phyloP scores from a whole-genome alignment of 1,140 invertebrate genomes.

The Zophobas morio region DNA sequence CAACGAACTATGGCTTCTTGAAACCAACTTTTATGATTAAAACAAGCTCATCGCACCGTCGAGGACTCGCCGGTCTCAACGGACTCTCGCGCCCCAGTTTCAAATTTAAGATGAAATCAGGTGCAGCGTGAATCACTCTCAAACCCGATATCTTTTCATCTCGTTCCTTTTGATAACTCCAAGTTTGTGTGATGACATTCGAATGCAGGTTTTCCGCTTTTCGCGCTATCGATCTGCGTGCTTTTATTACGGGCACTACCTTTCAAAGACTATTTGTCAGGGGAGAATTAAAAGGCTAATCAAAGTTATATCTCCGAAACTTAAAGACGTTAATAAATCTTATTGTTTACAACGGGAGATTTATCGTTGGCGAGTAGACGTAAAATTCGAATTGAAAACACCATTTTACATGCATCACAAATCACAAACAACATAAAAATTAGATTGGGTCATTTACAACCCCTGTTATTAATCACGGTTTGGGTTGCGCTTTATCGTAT shows the following conservation, averaged over 20 bases:
- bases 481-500: neutral
- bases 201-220: constrained; percentile 26
- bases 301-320: neutral
- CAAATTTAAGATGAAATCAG: neutral
- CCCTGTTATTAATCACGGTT: neutral
- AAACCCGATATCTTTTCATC: constrained; percentile 17
- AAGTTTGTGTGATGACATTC: constrained; percentile 29
- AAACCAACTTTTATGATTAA: neutral
- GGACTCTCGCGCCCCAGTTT: too few species aligned
- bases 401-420: neutral
- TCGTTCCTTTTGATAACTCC: neutral
- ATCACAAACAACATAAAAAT: constrained; percentile 12
- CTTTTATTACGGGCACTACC: neutral
- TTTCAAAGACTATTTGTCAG: constrained; percentile 15
- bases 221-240: constrained; percentile 13
- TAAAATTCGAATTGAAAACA: neutral
- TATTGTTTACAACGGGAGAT: neutral
- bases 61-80: too few species aligned
- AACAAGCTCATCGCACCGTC: neutral
- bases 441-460: constrained; percentile 14
- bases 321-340: constrained; percentile 5
- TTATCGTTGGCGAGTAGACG: neutral
- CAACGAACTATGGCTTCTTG: neutral
- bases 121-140: neutral
- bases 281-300: neutral